Percentiles rank a stretch among this genome's conserved stretches.
Conservation (phyloP, 2,797 vertebrate species). For the Diglossa cyanea region DNA sequence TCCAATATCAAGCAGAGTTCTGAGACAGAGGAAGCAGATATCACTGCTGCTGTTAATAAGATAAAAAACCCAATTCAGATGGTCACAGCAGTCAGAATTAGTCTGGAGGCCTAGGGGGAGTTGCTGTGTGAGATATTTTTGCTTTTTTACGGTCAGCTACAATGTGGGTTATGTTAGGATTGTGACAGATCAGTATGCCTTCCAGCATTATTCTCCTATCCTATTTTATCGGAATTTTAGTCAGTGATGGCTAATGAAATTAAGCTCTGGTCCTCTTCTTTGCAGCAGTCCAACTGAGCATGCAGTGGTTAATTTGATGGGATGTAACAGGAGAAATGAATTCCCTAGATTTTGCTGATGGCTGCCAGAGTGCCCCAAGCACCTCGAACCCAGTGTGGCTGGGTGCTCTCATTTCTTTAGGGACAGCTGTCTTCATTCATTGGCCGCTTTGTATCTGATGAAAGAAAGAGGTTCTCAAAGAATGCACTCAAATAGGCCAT, state of each 20-base stretch:
- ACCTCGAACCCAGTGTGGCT: not conserved
- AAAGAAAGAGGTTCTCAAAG: conserved; percentile 49
- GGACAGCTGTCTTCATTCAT: conserved; percentile 30
- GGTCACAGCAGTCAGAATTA: not conserved
- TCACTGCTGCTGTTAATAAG: not conserved
- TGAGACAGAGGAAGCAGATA: not conserved
- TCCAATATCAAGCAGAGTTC: not conserved
- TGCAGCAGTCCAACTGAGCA: not conserved
- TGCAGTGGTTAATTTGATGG: conserved; percentile 9
- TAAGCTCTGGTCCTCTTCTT: not conserved
- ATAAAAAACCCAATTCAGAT: not conserved
- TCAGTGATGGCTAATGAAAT: not conserved
- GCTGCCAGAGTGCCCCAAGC: conserved; percentile 24
- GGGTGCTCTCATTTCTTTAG: conserved; percentile 17
- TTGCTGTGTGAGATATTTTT: not conserved
- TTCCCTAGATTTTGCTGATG: not conserved
- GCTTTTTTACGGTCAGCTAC: not conserved
- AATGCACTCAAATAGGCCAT: conserved; percentile 13
- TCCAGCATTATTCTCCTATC: not conserved
- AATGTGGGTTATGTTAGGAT: not conserved
- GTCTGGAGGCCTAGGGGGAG: not conserved
- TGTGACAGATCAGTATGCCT: not conserved
- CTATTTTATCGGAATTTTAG: not conserved
- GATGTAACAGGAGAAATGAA: not conserved
- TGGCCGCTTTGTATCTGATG: conserved; percentile 52